Base-by-base conservation (phyloP, 2,797 vertebrate species). In the Galagoides demidoff region DNA sequence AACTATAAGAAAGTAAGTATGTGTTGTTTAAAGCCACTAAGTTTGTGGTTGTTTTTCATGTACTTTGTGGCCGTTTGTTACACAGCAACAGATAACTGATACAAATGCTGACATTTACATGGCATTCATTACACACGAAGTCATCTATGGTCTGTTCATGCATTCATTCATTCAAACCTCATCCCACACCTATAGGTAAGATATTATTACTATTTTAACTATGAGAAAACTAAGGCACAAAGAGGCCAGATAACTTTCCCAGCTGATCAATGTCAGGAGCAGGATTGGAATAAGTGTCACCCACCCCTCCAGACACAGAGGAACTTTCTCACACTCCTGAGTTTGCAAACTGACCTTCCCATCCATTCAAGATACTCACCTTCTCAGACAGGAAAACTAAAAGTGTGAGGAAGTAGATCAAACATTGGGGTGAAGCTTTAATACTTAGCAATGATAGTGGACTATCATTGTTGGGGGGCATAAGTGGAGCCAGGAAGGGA, bases 211-310 rank as follows among this genome's bases (percentile, higher is more conserved):
- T 49, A 20, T 12, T 68, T 66, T 34, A 52, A 34, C 14, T 13
- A 16, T 2, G 7, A 61, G 78, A 11, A 81, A 66, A 73, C 7
- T 14, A 29, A 76, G 55, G 45, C 27, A 76, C 52, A 59, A 45
- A 43, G 55, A 22, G 55, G 2, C 19, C 8, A 84, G 55, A 43
- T 3, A 0, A 29, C 61, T 29, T 55, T 7, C 25, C 61, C 31
- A 59, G 31, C 68, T 77, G 45, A 20, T 83, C 45, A n/a, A 7
- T 52, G 29, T 37, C 82, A 59, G 25, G 17, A 14, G 23, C 37
- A 37, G 29, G 10, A 13, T 0, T 49, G 29, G 9, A 43, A 29
- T 5, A 39, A 73, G n/a, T 0, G 0, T 31, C 3, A 13, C 4
- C 13, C 3, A 29, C 29, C 6, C 88, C 73, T 81, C 13, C 34